A percentile compares a stretch with the other conserved stretches of the same genome.
These are phyloP conservation scores for Heliconius ismenius DNA, from an alignment of 2,888 invertebrate genomes.

Conservation along the genomic window DNA sequence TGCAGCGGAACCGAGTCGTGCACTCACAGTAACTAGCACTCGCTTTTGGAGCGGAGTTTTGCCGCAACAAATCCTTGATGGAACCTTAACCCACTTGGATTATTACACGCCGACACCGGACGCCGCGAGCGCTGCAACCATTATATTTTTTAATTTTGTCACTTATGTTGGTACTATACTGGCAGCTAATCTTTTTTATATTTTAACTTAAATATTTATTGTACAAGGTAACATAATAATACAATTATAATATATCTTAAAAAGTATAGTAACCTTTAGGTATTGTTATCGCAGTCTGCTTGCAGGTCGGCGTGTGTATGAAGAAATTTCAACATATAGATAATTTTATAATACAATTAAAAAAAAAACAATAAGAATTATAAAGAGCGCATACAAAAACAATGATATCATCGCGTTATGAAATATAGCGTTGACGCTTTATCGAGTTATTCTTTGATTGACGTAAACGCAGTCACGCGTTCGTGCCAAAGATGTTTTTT, in stretches of 20 bases:
- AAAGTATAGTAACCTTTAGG: neutral
- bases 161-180: slow-evolving; percentile 38
- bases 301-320: slow-evolving; percentile 14
- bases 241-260: neutral
- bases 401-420: slow-evolving; percentile 61
- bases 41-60: slow-evolving; percentile 81
- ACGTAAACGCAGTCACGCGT: slow-evolving; percentile 62
- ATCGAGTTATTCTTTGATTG: slow-evolving; percentile 65
- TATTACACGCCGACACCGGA: slow-evolving; percentile 70
- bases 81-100: slow-evolving; percentile 82
- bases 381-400: slow-evolving; percentile 52
- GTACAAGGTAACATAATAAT: neutral
- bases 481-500: slow-evolving; percentile 59
- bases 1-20: slow-evolving; percentile 75
- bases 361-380: slow-evolving; percentile 15
- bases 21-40: slow-evolving; percentile 76
- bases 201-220: slow-evolving; percentile 37
- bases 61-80: slow-evolving; percentile 82
- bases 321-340: slow-evolving; percentile 32
- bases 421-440: slow-evolving; percentile 50
- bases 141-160: slow-evolving; percentile 56
- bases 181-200: neutral
- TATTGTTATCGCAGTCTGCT: slow-evolving; percentile 3
- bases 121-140: slow-evolving; percentile 66
- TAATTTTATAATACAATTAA: slow-evolving; percentile 24